Percentiles rank a stretch among this genome's conserved stretches.
These are phyloP conservation scores for Coecobrya sp. DNA, from an alignment of 2,888 invertebrate genomes.

Conservation along the genomic window DNA sequence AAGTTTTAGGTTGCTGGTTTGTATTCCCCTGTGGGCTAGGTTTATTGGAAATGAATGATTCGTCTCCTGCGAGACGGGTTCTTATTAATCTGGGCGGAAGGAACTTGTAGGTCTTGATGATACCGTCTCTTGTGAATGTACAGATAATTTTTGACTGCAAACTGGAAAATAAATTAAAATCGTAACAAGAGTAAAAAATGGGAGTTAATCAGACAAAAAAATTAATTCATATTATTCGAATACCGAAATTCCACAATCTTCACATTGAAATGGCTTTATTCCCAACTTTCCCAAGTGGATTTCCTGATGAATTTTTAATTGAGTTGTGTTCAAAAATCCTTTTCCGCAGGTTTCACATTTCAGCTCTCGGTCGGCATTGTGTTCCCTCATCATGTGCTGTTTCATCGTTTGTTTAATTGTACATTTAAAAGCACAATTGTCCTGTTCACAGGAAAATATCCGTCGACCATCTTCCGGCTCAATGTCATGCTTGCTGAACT, in stretches of 20 bases:
- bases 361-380: not conserved
- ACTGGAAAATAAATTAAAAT: not conserved
- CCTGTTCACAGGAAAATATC: not conserved
- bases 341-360: conserved; percentile 28
- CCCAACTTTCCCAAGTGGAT: too few relatives aligned
- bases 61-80: too few relatives aligned
- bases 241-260: conserved; percentile 45
- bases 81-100: conserved; percentile 26
- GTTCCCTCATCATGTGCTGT: not conserved
- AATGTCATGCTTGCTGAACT: not conserved
- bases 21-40: too few relatives aligned
- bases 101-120: not conserved
- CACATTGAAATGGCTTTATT: conserved; percentile 52
- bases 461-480: not conserved
- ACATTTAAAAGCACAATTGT: conserved; percentile 2
- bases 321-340: not conserved
- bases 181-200: not conserved
- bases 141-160: conserved; percentile 41
- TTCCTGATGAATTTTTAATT: not conserved
- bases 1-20: too few relatives aligned
- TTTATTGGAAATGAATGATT: too few relatives aligned
- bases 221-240: too few relatives aligned
- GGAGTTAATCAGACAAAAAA: too few relatives aligned
- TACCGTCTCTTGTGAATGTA: conserved; percentile 41
- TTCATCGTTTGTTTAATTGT: too few relatives aligned